These are phyloP conservation scores for Tanypteryx hageni DNA, from an alignment of 2,888 invertebrate genomes.

Conservation along the genomic window DNA sequence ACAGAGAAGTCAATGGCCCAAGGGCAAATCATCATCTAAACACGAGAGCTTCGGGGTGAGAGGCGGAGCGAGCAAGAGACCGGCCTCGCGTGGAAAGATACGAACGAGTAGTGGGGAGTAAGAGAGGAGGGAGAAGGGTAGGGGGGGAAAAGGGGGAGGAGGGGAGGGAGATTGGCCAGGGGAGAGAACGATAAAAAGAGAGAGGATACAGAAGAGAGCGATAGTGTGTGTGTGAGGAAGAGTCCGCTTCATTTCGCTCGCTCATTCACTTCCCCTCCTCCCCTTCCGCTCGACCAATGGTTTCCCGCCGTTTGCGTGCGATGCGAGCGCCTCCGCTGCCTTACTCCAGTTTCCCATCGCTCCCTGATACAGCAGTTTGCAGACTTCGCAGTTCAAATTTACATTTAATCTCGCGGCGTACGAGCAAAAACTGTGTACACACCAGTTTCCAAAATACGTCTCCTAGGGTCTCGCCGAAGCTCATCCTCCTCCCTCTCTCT, in stretches of 20 bases:
- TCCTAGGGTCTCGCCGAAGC: background rate
- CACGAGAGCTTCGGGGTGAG: no score
- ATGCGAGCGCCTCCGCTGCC: background rate
- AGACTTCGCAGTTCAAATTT: conserved; percentile 57
- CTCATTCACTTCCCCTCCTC: background rate
- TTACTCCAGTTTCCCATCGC: conserved; percentile 36
- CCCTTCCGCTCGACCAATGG: background rate
- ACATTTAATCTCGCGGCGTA: conserved; percentile 53
- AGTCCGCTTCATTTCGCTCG: background rate
- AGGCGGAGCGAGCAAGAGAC: no score
- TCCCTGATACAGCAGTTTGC: conserved; percentile 40
- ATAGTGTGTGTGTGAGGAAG: no score
- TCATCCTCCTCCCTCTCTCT: background rate
- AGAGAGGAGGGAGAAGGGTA: no score
- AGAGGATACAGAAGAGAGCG: no score
- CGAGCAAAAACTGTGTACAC: conserved; percentile 25
- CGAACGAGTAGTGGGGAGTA: no score
- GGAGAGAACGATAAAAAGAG: no score
- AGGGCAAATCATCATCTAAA: no score
- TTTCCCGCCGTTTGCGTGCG: background rate
- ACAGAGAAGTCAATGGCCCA: no score
- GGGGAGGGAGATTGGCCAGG: no score
- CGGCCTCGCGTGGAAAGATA: no score
- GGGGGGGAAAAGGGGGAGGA: no score
- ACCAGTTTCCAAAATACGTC: conserved; percentile 30